phyloP scores from a whole-genome alignment of 2,888 invertebrate genomes.

The Hypolimnas misippus region DNA sequence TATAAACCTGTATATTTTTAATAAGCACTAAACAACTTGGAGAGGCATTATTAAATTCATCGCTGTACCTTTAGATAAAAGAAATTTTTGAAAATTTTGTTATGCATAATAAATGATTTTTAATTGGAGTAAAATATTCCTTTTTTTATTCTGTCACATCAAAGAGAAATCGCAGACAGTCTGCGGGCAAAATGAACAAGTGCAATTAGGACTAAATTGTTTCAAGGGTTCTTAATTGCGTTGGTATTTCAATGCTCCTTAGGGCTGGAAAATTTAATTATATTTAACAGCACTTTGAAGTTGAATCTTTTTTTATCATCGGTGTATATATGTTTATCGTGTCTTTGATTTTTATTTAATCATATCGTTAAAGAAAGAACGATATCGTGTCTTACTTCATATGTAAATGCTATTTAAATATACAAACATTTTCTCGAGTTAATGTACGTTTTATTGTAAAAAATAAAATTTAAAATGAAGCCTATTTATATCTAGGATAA shows the following conservation, averaged over 20 bases:
- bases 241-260: slow-evolving; percentile 41
- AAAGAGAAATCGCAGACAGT: slow-evolving; percentile 43
- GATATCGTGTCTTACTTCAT: too few species aligned
- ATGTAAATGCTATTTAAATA: too few species aligned
- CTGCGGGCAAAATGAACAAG: slow-evolving; percentile 42
- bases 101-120: slow-evolving; percentile 13
- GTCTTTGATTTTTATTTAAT: background rate
- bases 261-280: slow-evolving; percentile 41
- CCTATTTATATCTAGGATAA: too few species aligned
- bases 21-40: too few species aligned
- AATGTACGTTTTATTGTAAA: too few species aligned
- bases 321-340: background rate
- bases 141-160: slow-evolving; percentile 35
- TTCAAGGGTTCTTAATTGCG: slow-evolving; percentile 44
- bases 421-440: too few species aligned
- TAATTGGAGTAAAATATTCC: slow-evolving; percentile 6
- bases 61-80: too few species aligned
- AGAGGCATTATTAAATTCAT: too few species aligned
- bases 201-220: slow-evolving; percentile 44
- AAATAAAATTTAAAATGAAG: too few species aligned
- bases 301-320: slow-evolving; percentile 17
- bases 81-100: background rate
- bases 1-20: too few species aligned
- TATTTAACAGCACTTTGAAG: slow-evolving; percentile 32
- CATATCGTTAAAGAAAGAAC: too few species aligned